Evolutionary conservation across 2,797 vertebrate genomes (phyloP).

Genomic region (Lepidocolaptes lacrymiger): DNA sequence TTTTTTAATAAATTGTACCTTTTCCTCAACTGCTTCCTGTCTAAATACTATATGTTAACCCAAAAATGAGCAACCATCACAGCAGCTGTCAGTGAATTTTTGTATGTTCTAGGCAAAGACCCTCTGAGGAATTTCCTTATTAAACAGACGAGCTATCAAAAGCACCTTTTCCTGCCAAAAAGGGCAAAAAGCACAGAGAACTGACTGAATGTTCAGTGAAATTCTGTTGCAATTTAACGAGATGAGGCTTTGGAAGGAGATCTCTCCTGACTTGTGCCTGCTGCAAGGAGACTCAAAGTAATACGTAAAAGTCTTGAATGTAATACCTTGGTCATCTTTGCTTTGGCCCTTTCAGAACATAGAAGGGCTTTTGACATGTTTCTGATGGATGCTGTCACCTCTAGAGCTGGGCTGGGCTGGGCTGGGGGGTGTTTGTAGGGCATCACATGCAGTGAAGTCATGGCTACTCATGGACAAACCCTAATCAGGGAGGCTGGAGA

Average conservation of each 20-base stretch:
- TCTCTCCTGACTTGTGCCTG: neutral
- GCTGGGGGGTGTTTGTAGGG: neutral
- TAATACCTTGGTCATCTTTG: neutral
- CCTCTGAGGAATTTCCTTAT: conserved; percentile 59
- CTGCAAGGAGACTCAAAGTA: neutral
- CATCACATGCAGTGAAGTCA: neutral
- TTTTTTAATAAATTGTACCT: conserved; percentile 51
- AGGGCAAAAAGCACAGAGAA: conserved; percentile 51
- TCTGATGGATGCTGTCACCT: neutral
- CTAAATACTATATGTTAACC: neutral
- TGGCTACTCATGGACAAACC: neutral
- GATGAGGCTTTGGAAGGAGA: neutral
- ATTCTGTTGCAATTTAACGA: conserved; percentile 44
- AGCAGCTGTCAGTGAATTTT: conserved; percentile 49
- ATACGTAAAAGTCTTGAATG: neutral
- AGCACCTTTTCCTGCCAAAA: conserved; percentile 46
- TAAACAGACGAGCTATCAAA: conserved; percentile 34
- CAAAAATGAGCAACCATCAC: conserved; percentile 5
- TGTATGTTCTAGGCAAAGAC: conserved; percentile 20
- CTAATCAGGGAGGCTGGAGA: neutral
- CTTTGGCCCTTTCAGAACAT: neutral
- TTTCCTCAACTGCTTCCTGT: conserved; percentile 26
- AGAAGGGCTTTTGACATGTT: neutral
- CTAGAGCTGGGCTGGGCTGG: neutral
- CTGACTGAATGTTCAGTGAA: conserved; percentile 5